Conservation (phyloP, 1,140 invertebrate species). For the Lepidostoma basale region DNA sequence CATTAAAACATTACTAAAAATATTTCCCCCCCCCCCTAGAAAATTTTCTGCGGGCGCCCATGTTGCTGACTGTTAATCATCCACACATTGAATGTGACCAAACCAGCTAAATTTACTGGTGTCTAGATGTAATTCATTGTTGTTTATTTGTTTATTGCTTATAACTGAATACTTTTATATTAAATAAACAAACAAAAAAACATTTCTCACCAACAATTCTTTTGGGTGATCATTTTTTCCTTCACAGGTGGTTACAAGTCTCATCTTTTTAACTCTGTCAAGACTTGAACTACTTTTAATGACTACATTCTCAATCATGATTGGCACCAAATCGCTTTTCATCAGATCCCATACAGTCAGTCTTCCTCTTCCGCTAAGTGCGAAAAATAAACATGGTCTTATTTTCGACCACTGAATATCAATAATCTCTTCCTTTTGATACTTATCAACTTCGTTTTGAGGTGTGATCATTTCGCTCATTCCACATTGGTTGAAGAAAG, state of each 20-base stretch:
- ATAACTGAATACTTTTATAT: no score
- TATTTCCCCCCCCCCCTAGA: no score
- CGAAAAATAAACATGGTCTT: conserved; percentile 31
- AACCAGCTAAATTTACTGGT: no score
- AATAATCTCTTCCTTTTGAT: conserved; percentile 3
- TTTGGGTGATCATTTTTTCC: conserved; percentile 3
- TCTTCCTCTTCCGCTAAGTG: conserved; percentile 18
- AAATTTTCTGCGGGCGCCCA: no score
- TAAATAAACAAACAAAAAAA: neutral
- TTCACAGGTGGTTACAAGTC: neutral
- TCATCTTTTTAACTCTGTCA: neutral
- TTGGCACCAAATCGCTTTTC: conserved; percentile 31
- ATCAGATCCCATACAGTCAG: conserved; percentile 31
- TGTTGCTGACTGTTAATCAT: no score
- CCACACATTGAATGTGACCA: no score
- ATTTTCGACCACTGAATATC: conserved; percentile 26
- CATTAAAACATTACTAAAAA: no score
- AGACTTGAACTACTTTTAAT: neutral
- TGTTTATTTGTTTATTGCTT: no score
- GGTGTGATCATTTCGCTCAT: neutral
- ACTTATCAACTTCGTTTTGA: neutral
- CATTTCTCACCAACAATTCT: conserved; percentile 22
- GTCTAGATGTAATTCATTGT: no score
- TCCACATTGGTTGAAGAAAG: conserved; percentile 11
- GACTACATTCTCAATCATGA: conserved; percentile 8